A percentile compares a stretch with the other conserved stretches of the same genome.
Evolutionary conservation across 64 coral and sea anemone genomes (phyloP).

Genomic region (Stichodactyla mertensii): DNA sequence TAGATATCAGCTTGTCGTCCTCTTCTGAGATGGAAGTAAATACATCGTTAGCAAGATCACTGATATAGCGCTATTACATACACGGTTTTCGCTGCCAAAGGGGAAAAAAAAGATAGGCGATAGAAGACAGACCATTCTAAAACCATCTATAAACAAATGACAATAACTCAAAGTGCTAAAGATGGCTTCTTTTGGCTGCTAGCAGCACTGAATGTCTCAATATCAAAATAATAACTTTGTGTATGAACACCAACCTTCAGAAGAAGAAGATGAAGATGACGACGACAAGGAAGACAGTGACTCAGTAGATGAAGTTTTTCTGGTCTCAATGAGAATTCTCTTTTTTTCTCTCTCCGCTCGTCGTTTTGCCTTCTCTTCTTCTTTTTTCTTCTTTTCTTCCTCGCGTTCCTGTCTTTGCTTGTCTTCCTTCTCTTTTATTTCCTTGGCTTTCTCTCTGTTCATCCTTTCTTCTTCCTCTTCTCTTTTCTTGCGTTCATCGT

Average conservation of each 20-base stretch:
- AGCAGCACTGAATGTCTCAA: too few species aligned
- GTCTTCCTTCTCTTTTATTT: not conserved
- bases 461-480: constrained; percentile 20
- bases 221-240: too few species aligned
- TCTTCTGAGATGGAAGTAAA: not conserved
- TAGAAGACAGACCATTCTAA: too few species aligned
- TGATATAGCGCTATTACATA: not conserved
- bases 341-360: constrained; percentile 19
- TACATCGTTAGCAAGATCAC: not conserved
- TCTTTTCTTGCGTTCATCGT: not conserved
- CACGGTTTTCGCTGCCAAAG: not conserved
- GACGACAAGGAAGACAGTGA: constrained; percentile 10
- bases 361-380: constrained; percentile 22
- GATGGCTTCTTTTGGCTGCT: too few species aligned
- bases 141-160: too few species aligned
- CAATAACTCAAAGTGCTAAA: too few species aligned
- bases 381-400: not conserved
- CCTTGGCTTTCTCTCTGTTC: not conserved
- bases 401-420: constrained; percentile 1
- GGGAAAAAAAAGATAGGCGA: too few species aligned
- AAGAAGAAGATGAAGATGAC: constrained; percentile 14
- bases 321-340: not conserved
- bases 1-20: not conserved
- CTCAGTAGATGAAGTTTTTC: not conserved
- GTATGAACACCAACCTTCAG: constrained; percentile 1